Conservation (phyloP, 2,888 invertebrate species). For the Fragum whitleyi region DNA sequence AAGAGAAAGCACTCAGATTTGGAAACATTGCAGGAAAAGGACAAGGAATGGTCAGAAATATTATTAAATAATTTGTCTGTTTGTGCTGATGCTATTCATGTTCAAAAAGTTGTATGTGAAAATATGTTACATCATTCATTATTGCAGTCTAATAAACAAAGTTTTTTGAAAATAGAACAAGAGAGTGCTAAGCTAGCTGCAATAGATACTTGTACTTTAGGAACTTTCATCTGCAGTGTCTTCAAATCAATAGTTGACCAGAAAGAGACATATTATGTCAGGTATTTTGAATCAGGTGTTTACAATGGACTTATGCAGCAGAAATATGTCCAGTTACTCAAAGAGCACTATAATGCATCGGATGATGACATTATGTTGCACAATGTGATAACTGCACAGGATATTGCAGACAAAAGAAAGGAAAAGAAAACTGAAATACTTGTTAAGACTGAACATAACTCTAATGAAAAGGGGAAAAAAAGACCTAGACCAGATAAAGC, state of each 20-base stretch:
- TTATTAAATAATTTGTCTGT: not conserved
- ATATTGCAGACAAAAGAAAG: not conserved
- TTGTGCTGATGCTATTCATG: not conserved
- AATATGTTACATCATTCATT: not conserved
- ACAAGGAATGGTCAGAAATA: not conserved
- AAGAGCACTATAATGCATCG: not conserved
- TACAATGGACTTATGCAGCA: constrained; percentile 13
- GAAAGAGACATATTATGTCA: not conserved
- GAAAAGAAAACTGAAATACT: not conserved
- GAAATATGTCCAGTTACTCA: constrained; percentile 9
- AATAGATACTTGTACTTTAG: not conserved
- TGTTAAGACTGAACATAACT: no score
- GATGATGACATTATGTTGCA: constrained; percentile 1
- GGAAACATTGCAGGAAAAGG: not conserved
- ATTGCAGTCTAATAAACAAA: not conserved
- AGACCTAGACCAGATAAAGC: not conserved
- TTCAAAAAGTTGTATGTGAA: not conserved
- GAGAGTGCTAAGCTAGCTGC: not conserved
- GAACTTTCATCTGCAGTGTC: not conserved
- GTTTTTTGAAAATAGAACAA: not conserved
- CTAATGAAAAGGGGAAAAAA: no score
- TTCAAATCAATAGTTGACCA: not conserved
- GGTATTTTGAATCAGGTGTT: constrained; percentile 11
- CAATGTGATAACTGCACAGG: constrained; percentile 9
- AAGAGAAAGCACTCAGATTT: not conserved